A percentile compares a stretch with the other conserved stretches of the same genome.
phyloP scores from a whole-genome alignment of 2,113 vertebrate genomes.

The Oryzias javanicus region DNA sequence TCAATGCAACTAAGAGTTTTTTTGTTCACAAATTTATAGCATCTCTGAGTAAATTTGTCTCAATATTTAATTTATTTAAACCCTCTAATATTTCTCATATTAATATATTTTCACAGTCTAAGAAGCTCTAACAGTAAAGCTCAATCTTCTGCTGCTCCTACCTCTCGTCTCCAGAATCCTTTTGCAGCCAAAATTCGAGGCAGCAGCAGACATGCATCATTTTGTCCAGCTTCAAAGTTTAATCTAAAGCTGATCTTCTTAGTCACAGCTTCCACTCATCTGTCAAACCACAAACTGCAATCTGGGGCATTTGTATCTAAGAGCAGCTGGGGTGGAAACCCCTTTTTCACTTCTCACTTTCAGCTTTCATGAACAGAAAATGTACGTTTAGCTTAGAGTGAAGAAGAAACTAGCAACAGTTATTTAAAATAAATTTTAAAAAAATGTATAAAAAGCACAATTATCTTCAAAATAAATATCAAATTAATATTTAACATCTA shows the following conservation, averaged over 20 bases:
- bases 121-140: neutral
- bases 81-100: neutral
- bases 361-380: constrained; percentile 24
- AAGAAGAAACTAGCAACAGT: constrained; percentile 6
- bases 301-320: neutral
- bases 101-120: neutral
- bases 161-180: constrained; percentile 7
- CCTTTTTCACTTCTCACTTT: constrained; percentile 50
- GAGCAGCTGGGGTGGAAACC: neutral
- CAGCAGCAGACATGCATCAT: constrained; percentile 43
- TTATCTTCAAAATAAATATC: too few species aligned
- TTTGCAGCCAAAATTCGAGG: constrained; percentile 27
- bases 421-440: neutral
- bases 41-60: too few species aligned
- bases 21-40: too few species aligned
- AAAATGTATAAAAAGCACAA: too few species aligned
- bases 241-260: constrained; percentile 1
- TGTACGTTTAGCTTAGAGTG: neutral
- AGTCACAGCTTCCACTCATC: neutral
- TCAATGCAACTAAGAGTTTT: too few species aligned
- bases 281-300: constrained; percentile 10
- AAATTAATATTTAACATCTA: too few species aligned
- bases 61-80: too few species aligned
- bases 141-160: constrained; percentile 20
- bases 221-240: constrained; percentile 3